Percentiles rank a stretch among this genome's conserved stretches.
phyloP scores from a whole-genome alignment of 1,140 invertebrate genomes.

The Bombus haemorrhoidalis region DNA sequence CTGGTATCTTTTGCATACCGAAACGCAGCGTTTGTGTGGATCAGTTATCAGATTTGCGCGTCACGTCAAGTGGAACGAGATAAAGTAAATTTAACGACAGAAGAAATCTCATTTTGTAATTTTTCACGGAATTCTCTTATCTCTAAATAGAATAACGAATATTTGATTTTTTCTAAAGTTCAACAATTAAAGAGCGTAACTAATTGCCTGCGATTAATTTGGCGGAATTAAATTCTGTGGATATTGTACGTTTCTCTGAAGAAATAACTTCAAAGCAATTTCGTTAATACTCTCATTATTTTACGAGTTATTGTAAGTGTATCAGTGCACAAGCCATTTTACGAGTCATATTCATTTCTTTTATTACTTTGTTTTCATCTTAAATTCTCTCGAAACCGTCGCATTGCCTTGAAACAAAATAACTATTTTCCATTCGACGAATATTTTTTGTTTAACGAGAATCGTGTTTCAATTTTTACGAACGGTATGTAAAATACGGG shows the following conservation, averaged over 20 bases:
- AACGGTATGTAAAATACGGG: too few relatives aligned
- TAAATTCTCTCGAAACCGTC: too few relatives aligned
- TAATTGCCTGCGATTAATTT: background rate
- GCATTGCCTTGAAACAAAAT: too few relatives aligned
- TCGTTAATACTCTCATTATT: background rate
- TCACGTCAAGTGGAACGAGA: conserved; percentile 26
- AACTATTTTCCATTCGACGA: too few relatives aligned
- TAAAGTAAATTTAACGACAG: conserved; percentile 9
- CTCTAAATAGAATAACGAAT: background rate
- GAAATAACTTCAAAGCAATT: background rate
- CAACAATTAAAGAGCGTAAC: too few relatives aligned
- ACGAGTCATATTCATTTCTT: too few relatives aligned
- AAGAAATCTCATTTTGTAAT: background rate
- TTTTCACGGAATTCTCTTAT: background rate
- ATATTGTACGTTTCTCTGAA: too few relatives aligned
- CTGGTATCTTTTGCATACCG: background rate
- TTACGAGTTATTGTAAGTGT: background rate
- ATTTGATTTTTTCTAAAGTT: background rate
- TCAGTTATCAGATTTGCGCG: conserved; percentile 18
- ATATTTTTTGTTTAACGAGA: background rate
- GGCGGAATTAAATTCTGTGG: background rate
- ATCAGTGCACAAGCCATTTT: too few relatives aligned
- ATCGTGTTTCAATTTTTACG: background rate
- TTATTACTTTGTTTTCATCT: too few relatives aligned
- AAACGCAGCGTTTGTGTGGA: background rate